Evolutionary conservation across 2,113 vertebrate species (phyloP).

Genomic region (Myxocyprinus asiaticus): DNA sequence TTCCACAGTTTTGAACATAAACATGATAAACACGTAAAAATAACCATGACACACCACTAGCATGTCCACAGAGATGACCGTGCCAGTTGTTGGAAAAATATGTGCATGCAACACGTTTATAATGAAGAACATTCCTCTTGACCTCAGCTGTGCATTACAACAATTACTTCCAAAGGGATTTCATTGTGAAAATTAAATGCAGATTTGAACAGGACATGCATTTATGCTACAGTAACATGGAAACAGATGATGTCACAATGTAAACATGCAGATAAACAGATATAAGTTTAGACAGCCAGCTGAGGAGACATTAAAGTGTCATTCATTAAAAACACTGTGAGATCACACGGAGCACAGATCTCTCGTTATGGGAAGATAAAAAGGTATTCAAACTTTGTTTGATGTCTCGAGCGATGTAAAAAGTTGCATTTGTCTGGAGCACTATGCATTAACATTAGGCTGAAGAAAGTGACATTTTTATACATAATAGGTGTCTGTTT

Average conservation of each 20-base stretch:
- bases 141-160: not conserved
- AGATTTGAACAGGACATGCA: constrained; percentile 43
- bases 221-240: constrained; percentile 41
- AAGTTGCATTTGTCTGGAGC: not conserved
- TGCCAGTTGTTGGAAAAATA: too few species aligned
- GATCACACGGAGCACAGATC: constrained; percentile 37
- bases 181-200: constrained; percentile 53
- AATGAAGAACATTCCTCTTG: not conserved
- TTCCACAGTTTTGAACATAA: too few species aligned
- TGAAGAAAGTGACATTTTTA: not conserved
- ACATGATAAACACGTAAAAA: too few species aligned
- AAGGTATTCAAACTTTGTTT: not conserved
- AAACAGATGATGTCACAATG: constrained; percentile 56
- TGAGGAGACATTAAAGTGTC: constrained; percentile 49
- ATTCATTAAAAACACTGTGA: constrained; percentile 48
- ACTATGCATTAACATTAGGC: not conserved
- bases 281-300: constrained; percentile 51
- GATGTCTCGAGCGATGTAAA: not conserved
- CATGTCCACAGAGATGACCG: too few species aligned
- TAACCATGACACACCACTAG: too few species aligned
- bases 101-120: not conserved
- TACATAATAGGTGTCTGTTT: not conserved
- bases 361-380: constrained; percentile 40
- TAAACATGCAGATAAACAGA: constrained; percentile 59
- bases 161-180: constrained; percentile 27